Evolutionary conservation across 1,140 invertebrate genomes (phyloP).

Genomic region (Cylas formicarius): DNA sequence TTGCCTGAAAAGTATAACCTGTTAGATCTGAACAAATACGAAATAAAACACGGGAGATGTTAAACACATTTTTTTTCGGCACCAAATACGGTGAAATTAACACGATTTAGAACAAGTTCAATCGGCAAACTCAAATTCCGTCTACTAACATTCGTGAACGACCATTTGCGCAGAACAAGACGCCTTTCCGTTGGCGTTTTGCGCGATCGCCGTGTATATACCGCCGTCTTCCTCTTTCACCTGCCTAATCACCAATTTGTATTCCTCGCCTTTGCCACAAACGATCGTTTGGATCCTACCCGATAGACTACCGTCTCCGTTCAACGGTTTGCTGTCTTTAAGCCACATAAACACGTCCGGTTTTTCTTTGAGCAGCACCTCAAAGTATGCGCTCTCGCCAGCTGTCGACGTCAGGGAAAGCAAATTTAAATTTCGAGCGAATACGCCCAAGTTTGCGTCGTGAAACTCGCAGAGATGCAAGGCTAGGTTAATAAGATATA

Average conservation of each 20-base stretch:
- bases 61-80: no score
- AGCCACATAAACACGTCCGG: conserved; percentile 69
- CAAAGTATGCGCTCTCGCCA: conserved; percentile 78
- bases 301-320: conserved; percentile 58
- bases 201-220: conserved; percentile 85
- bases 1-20: no score
- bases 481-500: no score
- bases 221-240: conserved; percentile 77
- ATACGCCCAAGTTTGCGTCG: no score
- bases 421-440: no score
- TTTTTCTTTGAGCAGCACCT: conserved; percentile 63
- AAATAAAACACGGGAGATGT: no score
- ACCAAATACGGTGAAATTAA: no score
- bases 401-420: conserved; percentile 49
- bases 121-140: no score
- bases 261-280: conserved; percentile 48
- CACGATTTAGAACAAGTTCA: no score
- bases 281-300: conserved; percentile 61
- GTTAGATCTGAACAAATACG: no score
- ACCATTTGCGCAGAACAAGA: conserved; percentile 77
- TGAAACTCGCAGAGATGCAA: no score
- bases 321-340: conserved; percentile 77
- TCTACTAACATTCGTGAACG: conserved; percentile 70
- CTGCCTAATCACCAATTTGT: conserved; percentile 71
- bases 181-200: conserved; percentile 69